phyloP scores from a whole-genome alignment of 2,888 invertebrate genomes.

The Tetragnatha montana region DNA sequence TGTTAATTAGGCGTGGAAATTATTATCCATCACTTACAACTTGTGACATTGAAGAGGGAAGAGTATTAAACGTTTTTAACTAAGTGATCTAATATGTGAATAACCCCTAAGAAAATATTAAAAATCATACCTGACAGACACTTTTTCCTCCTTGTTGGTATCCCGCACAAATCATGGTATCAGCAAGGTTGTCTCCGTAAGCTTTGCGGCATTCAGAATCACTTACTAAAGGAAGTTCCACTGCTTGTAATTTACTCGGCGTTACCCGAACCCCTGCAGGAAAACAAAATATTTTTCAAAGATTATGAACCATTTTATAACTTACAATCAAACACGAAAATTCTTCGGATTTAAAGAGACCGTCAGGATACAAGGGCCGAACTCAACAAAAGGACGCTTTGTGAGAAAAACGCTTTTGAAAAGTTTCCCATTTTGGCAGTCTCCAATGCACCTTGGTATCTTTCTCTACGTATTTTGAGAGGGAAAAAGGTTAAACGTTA shows the following conservation, averaged over 20 bases:
- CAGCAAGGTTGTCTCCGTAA: slow-evolving; percentile 70
- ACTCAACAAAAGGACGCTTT: too few relatives aligned
- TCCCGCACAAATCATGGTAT: slow-evolving; percentile 74
- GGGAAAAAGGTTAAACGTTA: too few relatives aligned
- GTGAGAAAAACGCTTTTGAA: too few relatives aligned
- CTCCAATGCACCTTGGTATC: too few relatives aligned
- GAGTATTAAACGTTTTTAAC: too few relatives aligned
- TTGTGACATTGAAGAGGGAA: background rate
- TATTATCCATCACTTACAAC: background rate
- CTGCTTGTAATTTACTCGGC: slow-evolving; percentile 71
- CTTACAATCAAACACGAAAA: too few relatives aligned
- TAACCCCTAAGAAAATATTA: background rate
- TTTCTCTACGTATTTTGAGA: too few relatives aligned
- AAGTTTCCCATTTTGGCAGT: too few relatives aligned
- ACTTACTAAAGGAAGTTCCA: slow-evolving; percentile 72
- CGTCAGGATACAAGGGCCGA: too few relatives aligned
- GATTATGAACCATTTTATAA: too few relatives aligned
- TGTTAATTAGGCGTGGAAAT: background rate
- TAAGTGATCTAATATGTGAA: background rate
- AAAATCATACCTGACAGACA: slow-evolving; percentile 72
- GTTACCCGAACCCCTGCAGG: slow-evolving; percentile 59
- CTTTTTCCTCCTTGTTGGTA: slow-evolving; percentile 73
- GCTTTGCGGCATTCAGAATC: slow-evolving; percentile 71
- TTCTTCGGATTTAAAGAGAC: too few relatives aligned
- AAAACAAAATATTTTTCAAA: background rate